These are phyloP conservation scores for Noctua janthe DNA, from an alignment of 2,888 invertebrate species.

Conservation along the genomic window DNA sequence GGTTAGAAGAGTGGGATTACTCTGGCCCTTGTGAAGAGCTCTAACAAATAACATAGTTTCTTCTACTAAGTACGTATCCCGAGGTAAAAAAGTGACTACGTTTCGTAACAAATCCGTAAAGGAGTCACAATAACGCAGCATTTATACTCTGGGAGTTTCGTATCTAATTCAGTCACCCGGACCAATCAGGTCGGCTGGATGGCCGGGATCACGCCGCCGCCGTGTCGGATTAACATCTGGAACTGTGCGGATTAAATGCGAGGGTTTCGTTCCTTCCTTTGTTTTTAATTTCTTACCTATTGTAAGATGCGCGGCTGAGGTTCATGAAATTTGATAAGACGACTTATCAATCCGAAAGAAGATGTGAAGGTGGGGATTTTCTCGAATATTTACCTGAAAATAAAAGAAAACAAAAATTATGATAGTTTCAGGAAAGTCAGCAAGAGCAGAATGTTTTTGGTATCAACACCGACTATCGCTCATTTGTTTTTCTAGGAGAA, in stretches of 20 bases:
- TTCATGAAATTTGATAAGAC: not conserved
- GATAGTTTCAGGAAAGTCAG: not conserved
- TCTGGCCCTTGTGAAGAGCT: not conserved
- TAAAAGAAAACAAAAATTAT: slow-evolving; percentile 48
- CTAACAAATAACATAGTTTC: slow-evolving; percentile 9
- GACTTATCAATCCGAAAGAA: not conserved
- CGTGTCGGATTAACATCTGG: slow-evolving; percentile 49
- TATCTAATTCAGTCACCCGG: slow-evolving; percentile 56
- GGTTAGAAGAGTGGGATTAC: not conserved
- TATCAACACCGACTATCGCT: not conserved
- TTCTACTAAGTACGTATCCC: not conserved
- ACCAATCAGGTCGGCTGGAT: slow-evolving; percentile 48
- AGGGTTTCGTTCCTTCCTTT: slow-evolving; percentile 34
- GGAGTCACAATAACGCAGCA: slow-evolving; percentile 30
- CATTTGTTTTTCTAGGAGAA: not conserved
- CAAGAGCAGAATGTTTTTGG: not conserved
- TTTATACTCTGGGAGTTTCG: slow-evolving; percentile 39
- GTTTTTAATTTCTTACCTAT: not conserved
- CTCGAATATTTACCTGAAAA: slow-evolving; percentile 60
- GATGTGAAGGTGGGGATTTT: not conserved
- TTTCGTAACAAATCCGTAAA: slow-evolving; percentile 32
- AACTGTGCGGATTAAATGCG: slow-evolving; percentile 39
- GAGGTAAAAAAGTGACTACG: slow-evolving; percentile 14
- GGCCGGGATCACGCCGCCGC: slow-evolving; percentile 24
- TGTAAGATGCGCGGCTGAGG: not conserved